These are phyloP conservation scores for Macquaria australasica DNA, from an alignment of 2,113 vertebrate genomes.

Conservation along the genomic window DNA sequence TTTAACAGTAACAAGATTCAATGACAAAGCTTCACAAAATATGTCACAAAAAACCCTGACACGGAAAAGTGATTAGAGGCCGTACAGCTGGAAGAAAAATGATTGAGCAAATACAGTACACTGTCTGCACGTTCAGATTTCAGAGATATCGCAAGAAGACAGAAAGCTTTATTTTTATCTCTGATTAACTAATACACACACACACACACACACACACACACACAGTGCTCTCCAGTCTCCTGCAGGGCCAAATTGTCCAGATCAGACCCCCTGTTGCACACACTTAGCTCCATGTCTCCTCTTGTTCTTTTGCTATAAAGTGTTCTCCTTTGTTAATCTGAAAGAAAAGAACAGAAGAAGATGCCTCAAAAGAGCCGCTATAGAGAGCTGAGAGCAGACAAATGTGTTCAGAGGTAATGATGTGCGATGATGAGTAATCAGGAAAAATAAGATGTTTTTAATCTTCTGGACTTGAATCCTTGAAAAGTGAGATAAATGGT, in stretches of 20 bases:
- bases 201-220: conserved; percentile 26
- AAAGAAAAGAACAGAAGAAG: background rate
- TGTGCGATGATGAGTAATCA: conserved; percentile 28
- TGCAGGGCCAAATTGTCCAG: conserved; percentile 48
- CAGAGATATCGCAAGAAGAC: background rate
- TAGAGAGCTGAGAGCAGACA: background rate
- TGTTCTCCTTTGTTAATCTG: conserved; percentile 42
- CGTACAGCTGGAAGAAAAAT: background rate
- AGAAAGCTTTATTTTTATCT: background rate
- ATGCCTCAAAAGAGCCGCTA: background rate
- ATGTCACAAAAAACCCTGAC: background rate
- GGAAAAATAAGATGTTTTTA: background rate
- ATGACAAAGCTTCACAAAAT: too few species aligned
- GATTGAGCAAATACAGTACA: background rate
- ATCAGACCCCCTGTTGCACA: conserved; percentile 23
- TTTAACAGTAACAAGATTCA: too few species aligned
- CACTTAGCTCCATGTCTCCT: conserved; percentile 59
- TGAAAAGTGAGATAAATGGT: background rate
- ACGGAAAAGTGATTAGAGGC: background rate
- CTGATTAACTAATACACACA: too few species aligned
- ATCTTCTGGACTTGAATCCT: background rate
- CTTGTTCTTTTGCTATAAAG: conserved; percentile 21
- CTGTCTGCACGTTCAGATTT: background rate
- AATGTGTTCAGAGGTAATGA: conserved; percentile 25
- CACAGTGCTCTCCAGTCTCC: conserved; percentile 23